A percentile compares a stretch with the other conserved stretches of the same genome.
Evolutionary conservation across 2,797 vertebrate genomes (phyloP).

Genomic region (Hemibagrus guttatus): DNA sequence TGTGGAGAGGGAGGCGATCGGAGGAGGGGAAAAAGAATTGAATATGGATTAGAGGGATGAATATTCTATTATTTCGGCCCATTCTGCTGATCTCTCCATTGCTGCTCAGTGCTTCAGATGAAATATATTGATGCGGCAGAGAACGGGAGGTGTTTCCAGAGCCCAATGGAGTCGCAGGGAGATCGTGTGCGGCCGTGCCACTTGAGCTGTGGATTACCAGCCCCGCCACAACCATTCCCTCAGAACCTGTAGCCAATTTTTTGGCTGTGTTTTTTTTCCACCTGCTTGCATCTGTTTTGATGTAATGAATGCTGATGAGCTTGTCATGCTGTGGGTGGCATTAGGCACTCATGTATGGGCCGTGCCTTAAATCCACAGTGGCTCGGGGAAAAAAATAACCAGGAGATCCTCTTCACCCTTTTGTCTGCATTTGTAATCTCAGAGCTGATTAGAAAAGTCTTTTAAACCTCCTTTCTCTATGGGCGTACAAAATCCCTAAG

Average conservation of each 20-base stretch:
- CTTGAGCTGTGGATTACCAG: slow-evolving; percentile 86
- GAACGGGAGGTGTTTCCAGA: slow-evolving; percentile 75
- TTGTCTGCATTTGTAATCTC: slow-evolving; percentile 84
- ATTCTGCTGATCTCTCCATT: slow-evolving; percentile 98
- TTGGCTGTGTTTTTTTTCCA: slow-evolving; percentile 82
- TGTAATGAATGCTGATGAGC: slow-evolving; percentile 89
- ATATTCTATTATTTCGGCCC: slow-evolving; percentile 99
- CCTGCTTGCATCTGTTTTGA: slow-evolving; percentile 78
- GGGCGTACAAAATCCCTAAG: slow-evolving; percentile 40
- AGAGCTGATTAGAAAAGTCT: slow-evolving; percentile 83
- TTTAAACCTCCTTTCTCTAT: slow-evolving; percentile 67
- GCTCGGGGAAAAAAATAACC: slow-evolving; percentile 69
- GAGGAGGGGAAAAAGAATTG: slow-evolving; percentile 83
- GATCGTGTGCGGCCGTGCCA: slow-evolving; percentile 80
- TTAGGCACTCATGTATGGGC: slow-evolving; percentile 61
- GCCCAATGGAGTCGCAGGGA: slow-evolving; percentile 36
- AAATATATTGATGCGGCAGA: slow-evolving; percentile 72
- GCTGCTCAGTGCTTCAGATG: slow-evolving; percentile 83
- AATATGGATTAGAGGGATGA: slow-evolving; percentile 99
- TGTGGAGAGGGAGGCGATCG: slow-evolving; percentile 70
- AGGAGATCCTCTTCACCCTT: slow-evolving; percentile 76
- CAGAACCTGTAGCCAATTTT: slow-evolving; percentile 76
- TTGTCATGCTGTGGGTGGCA: slow-evolving; percentile 75
- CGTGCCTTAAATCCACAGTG: slow-evolving; percentile 80
- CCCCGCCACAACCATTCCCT: slow-evolving; percentile 74